These are phyloP conservation scores for Pica pica DNA, from an alignment of 2,113 vertebrate species.

Conservation along the genomic window DNA sequence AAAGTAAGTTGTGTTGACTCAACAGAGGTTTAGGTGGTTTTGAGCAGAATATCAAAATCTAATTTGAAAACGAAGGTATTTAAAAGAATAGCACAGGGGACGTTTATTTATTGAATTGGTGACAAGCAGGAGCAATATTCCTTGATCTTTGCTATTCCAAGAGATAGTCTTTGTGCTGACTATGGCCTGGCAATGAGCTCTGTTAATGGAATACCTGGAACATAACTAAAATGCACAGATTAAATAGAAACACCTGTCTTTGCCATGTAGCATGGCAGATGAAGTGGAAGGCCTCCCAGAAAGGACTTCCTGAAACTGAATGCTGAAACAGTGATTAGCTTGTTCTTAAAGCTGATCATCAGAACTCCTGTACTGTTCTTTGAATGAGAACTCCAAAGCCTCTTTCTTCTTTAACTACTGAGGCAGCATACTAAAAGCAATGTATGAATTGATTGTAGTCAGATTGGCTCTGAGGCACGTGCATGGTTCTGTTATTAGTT, in stretches of 20 bases:
- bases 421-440: neutral
- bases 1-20: constrained; percentile 30
- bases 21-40: constrained; percentile 30
- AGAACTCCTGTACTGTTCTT: neutral
- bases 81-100: neutral
- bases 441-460: neutral
- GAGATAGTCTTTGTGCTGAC: neutral
- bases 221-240: neutral
- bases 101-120: constrained; percentile 8
- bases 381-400: constrained; percentile 10
- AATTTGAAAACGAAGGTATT: constrained; percentile 48
- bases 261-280: neutral
- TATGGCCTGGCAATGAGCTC: neutral
- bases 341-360: constrained; percentile 25
- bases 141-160: neutral
- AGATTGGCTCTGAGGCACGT: neutral
- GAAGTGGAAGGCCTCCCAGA: neutral
- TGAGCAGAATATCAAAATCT: constrained; percentile 40
- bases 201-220: neutral
- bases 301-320: neutral
- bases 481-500: neutral
- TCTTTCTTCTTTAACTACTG: constrained; percentile 6
- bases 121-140: neutral
- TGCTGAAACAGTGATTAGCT: neutral
- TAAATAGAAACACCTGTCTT: neutral